phyloP scores from a whole-genome alignment of 2,797 vertebrate genomes.

The Clamator glandarius region DNA sequence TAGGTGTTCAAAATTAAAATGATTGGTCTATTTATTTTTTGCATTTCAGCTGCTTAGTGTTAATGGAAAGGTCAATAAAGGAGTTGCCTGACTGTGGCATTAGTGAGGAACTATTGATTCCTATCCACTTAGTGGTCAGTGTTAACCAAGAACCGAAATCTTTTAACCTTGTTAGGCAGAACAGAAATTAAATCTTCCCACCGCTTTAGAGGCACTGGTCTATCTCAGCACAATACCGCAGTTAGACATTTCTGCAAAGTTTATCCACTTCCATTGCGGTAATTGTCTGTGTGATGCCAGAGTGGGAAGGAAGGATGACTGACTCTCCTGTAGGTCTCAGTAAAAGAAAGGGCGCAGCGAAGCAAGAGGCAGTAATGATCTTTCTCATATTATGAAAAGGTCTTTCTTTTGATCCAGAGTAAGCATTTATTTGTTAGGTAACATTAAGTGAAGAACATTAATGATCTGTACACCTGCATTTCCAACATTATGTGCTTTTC shows the following conservation, averaged over 20 bases:
- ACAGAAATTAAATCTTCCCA: constrained; percentile 40
- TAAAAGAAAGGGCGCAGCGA: neutral
- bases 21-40: neutral
- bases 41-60: constrained; percentile 43
- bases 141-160: constrained; percentile 27
- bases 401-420: neutral
- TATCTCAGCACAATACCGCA: neutral
- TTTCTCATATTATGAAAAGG: neutral
- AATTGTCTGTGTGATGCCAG: neutral
- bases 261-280: neutral
- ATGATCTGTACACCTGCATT: neutral
- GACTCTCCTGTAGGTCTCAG: neutral
- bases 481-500: neutral
- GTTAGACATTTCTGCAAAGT: neutral
- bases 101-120: constrained; percentile 64
- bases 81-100: neutral
- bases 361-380: neutral
- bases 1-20: constrained; percentile 11
- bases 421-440: neutral
- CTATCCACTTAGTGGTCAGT: constrained; percentile 34
- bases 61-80: constrained; percentile 33
- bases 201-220: neutral
- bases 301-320: neutral
- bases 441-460: neutral
- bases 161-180: constrained; percentile 57